Conservation (phyloP, 2,797 vertebrate genomes). For the Lithobates pipiens region DNA sequence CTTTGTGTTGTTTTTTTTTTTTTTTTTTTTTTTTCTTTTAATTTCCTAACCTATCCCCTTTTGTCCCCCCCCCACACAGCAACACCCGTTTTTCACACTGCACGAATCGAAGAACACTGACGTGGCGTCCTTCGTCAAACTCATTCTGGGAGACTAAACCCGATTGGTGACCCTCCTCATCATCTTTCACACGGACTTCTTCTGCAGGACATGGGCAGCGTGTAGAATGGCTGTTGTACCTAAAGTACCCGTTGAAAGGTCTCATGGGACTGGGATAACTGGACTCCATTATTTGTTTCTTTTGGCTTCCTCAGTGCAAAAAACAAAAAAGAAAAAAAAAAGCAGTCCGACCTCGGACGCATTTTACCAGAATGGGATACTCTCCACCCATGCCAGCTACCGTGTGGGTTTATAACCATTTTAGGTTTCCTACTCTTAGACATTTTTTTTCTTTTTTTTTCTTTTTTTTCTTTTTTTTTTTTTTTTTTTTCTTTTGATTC, state of each 20-base stretch:
- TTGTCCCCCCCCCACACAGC: constrained; percentile 73
- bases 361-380: constrained; percentile 56
- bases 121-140: constrained; percentile 94
- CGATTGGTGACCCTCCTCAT: neutral
- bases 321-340: neutral
- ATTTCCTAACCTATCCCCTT: constrained; percentile 44
- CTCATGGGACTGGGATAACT: constrained; percentile 60
- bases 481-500: constrained; percentile 69
- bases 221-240: constrained; percentile 66
- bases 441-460: constrained; percentile 61
- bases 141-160: constrained; percentile 89
- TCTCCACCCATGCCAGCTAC: constrained; percentile 40
- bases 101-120: constrained; percentile 97
- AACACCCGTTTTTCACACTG: constrained; percentile 92
- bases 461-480: too few species aligned
- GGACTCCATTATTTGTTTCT: constrained; percentile 63
- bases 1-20: too few species aligned
- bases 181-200: constrained; percentile 45
- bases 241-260: constrained; percentile 71
- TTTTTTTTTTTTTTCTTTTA: neutral
- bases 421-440: constrained; percentile 67
- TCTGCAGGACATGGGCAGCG: constrained; percentile 64
- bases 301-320: constrained; percentile 65
- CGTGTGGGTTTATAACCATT: constrained; percentile 32
- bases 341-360: neutral